Percentiles rank a stretch among this genome's conserved stretches.
These are phyloP conservation scores for Nephrotoma appendiculata DNA, from an alignment of 2,888 invertebrate species.

Conservation along the genomic window DNA sequence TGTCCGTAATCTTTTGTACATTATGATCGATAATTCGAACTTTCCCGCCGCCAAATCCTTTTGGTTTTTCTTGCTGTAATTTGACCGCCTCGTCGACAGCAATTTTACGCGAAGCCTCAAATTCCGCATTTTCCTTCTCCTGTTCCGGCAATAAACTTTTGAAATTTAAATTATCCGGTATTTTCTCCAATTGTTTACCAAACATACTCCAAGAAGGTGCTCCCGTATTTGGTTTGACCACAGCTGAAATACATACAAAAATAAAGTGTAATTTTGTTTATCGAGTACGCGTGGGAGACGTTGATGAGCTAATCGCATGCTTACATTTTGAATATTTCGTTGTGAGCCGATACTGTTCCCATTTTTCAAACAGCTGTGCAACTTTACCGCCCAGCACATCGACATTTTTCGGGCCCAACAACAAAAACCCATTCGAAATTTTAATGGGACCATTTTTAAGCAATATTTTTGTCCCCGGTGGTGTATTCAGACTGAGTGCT, in stretches of 20 bases:
- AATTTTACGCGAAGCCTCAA: conserved; percentile 77
- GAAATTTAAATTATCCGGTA: conserved; percentile 44
- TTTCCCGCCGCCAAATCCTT: conserved; percentile 48
- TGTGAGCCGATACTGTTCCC: conserved; percentile 59
- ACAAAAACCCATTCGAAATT: conserved; percentile 56
- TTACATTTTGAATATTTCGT: conserved; percentile 45
- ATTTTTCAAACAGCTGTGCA: conserved; percentile 67
- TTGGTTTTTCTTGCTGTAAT: conserved; percentile 39
- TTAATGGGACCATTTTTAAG: conserved; percentile 39
- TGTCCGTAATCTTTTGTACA: conserved; percentile 64
- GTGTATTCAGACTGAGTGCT: conserved; percentile 60
- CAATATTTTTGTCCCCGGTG: conserved; percentile 76
- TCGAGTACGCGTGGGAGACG: neutral
- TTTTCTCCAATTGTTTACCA: conserved; percentile 57
- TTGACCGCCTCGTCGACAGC: conserved; percentile 80
- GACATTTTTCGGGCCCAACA: conserved; percentile 51
- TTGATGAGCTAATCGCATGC: conserved; percentile 9
- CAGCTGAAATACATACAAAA: neutral
- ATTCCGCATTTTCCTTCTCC: conserved; percentile 60
- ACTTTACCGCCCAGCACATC: conserved; percentile 75
- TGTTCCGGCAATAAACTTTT: conserved; percentile 47
- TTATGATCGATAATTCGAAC: conserved; percentile 57
- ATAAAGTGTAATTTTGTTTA: neutral
- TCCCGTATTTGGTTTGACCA: conserved; percentile 35
- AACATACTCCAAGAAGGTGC: conserved; percentile 90